Evolutionary conservation across 2,888 invertebrate genomes (phyloP), one percentile per base, ranked within the genome.

Genomic region (Isotomurus palustris): DNA sequence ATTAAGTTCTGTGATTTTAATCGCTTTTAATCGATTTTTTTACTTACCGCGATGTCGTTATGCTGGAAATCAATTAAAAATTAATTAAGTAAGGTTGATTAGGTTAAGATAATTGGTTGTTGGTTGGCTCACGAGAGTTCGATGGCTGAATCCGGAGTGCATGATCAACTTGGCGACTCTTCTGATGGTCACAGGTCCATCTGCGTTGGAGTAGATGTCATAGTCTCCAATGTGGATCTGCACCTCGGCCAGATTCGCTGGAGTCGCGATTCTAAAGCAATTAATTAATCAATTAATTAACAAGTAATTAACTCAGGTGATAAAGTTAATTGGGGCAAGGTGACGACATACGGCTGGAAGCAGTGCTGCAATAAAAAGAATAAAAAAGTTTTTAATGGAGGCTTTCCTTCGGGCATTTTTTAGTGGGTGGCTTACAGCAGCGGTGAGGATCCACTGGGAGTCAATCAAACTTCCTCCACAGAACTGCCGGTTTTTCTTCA

Each of bases 391-490:
- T n/a, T n/a, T n/a, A n/a, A n/a, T n/a, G n/a, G n/a, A n/a, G n/a
- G n/a, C n/a, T n/a, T n/a, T n/a, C n/a, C n/a, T n/a, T n/a, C n/a
- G n/a, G n/a, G n/a, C n/a, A n/a, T n/a, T n/a, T n/a, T n/a, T n/a
- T n/a, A n/a, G n/a, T n/a, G n/a, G n/a, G n/a, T n/a, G n/a, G n/a
- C 48, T 55, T 45, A 60, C 59, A 21, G 60, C 70, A 17, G 72
- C 72, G 3, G 72, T 72, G 6, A 72, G 57, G 41, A 73, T 62
- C 47, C 71, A 70, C 49, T 74, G 76, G 64, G 83, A 82, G 71
- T 91, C 88, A 60, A 91, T 87, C 41, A 91, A 78, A 0, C 89
- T 89, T 12, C 90, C 91, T 1, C 91, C 91, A 73, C 91, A 91
- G 76, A 91, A 91, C 74, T 91, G 90, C 28, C 89, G 81, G n/a